Evolutionary conservation across 2,113 vertebrate genomes (phyloP), one percentile per base, ranked within the genome.

Genomic region (Microtus montanus): DNA sequence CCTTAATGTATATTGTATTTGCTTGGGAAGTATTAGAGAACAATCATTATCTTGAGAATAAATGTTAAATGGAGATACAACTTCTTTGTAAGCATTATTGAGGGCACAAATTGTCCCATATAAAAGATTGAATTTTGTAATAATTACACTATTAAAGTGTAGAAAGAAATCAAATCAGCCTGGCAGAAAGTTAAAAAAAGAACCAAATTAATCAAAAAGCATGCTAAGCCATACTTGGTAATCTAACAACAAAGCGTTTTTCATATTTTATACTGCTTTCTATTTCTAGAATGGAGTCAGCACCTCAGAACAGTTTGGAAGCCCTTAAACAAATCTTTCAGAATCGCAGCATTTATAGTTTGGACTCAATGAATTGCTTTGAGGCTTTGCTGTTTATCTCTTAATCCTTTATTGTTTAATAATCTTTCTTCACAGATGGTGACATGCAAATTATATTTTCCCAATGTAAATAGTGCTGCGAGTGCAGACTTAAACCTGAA

Each of bases 361-460:
- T 97, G 95, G 93, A 94, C 84, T 97, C 61, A 24, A 49, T 22
- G 35, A 92, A 95, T 92, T 91, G 90, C 95, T 96, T 91, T 52
- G 89, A 95, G 93, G 89, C 93, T 97, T 96, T 93, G 73, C 90
- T 96, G 71, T 95, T 97, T 96, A 95, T 96, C 96, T 97, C 90
- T 96, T 92, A 95, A 93, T 94, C 91, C 97, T 97, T 97, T 95
- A 96, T 97, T 92, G 94, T 97, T 98, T 97, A 97, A 97, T 98
- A 97, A 97, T 96, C 90, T 97, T 96, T 96, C 86, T 97, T 96
- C 96, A 89, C 97, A 98, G 98, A 97, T 98, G 97, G 97, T 97
- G 95, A 97, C 96, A 98, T 88, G 96, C 88, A 97, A 97, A 98
- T 97, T 97, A 92, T 96, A 97, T 96, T 97, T 98, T 90, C 93